phyloP scores from a whole-genome alignment of 2,113 vertebrate species.

The Psophia crepitans region DNA sequence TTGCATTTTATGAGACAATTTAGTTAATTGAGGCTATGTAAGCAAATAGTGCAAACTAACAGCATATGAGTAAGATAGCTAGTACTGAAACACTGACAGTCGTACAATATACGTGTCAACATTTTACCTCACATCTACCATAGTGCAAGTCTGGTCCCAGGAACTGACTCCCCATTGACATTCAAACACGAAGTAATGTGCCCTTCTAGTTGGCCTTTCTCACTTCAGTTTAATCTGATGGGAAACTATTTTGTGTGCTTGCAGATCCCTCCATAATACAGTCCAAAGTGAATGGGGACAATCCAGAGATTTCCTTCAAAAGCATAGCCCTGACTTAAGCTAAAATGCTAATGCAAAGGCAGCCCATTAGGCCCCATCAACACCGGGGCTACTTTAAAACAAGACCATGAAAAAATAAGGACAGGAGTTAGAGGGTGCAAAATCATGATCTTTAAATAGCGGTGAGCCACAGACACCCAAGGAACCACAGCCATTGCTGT shows the following conservation, averaged over 20 bases:
- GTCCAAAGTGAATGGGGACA: not conserved
- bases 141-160: not conserved
- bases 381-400: not conserved
- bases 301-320: not conserved
- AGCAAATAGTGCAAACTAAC: not conserved
- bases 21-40: not conserved
- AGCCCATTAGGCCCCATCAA: not conserved
- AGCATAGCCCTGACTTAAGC: not conserved
- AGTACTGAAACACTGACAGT: not conserved
- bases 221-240: not conserved
- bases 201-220: not conserved
- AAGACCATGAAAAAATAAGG: not conserved
- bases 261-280: not conserved
- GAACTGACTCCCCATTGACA: not conserved
- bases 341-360: not conserved
- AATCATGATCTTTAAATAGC: not conserved
- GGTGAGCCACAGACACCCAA: not conserved
- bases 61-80: not conserved
- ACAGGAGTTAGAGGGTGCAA: not conserved
- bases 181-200: not conserved
- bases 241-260: not conserved
- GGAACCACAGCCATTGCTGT: not conserved
- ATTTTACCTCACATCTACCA: not conserved
- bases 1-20: not conserved
- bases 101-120: not conserved